Evolutionary conservation across 1,140 invertebrate genomes (phyloP).

Genomic region (Pollicipes pollicipes): DNA sequence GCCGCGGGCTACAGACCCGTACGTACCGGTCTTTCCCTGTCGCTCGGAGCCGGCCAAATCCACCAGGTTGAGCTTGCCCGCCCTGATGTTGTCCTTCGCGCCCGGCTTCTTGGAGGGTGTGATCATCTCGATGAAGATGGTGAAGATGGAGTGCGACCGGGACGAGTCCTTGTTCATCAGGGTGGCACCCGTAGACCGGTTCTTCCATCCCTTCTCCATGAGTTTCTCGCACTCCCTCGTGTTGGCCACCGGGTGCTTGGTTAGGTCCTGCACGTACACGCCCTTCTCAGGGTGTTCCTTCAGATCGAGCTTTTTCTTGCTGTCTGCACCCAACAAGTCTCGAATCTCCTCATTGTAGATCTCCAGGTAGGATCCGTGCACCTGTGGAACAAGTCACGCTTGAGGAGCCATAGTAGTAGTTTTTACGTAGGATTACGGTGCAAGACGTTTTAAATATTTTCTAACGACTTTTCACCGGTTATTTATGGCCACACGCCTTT

Average conservation of each 20-base stretch:
- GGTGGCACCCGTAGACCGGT: slow-evolving; percentile 54
- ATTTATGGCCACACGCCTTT: no score
- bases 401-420: no score
- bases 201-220: slow-evolving; percentile 54
- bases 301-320: slow-evolving; percentile 46
- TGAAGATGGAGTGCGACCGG: slow-evolving; percentile 78
- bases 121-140: slow-evolving; percentile 66
- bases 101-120: slow-evolving; percentile 24
- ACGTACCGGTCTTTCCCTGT: slow-evolving; percentile 54
- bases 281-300: slow-evolving; percentile 64
- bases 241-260: slow-evolving; percentile 54
- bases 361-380: slow-evolving; percentile 79
- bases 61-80: slow-evolving; percentile 75
- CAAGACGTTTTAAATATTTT: no score
- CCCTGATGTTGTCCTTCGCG: slow-evolving; percentile 40
- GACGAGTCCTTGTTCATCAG: slow-evolving; percentile 76
- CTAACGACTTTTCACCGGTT: no score
- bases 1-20: no score
- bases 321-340: slow-evolving; percentile 50
- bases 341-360: slow-evolving; percentile 65
- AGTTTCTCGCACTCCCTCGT: slow-evolving; percentile 50
- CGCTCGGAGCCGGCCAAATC: slow-evolving; percentile 77
- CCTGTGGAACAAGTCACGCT: no score
- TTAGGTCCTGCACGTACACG: slow-evolving; percentile 54
- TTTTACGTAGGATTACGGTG: no score